phyloP scores from a whole-genome alignment of 1,140 invertebrate species.

The Cataglyphis hispanica region DNA sequence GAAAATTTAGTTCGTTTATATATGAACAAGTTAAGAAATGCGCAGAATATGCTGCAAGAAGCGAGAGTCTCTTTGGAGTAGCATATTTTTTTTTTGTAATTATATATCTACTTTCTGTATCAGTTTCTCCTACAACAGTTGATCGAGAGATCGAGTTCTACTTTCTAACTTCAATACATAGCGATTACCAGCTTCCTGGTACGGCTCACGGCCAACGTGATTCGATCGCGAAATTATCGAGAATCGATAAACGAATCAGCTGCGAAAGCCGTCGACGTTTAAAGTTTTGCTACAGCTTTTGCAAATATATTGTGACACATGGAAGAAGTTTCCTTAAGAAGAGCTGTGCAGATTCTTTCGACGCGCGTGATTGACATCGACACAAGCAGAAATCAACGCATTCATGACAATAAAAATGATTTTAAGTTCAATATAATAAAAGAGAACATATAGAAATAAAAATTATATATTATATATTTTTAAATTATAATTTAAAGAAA shows the following conservation, averaged over 20 bases:
- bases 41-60: slow-evolving; percentile 8
- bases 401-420: neutral
- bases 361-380: neutral
- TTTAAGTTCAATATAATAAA: neutral
- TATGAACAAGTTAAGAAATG: neutral
- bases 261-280: slow-evolving; percentile 8
- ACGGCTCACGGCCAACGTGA: slow-evolving; percentile 25
- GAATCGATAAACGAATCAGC: slow-evolving; percentile 54
- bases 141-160: slow-evolving; percentile 67
- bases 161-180: slow-evolving; percentile 67
- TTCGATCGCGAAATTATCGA: slow-evolving; percentile 44
- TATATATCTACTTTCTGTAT: slow-evolving; percentile 65
- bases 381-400: neutral
- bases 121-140: slow-evolving; percentile 65
- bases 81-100: slow-evolving; percentile 54
- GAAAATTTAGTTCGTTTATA: neutral
- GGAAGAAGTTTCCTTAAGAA: neutral
- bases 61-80: slow-evolving; percentile 24
- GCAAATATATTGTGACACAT: neutral
- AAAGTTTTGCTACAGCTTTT: slow-evolving; percentile 24
- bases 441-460: neutral
- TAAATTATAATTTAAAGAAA: neutral
- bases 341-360: neutral
- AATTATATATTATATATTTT: neutral
- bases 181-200: slow-evolving; percentile 41